These are phyloP conservation scores for Globodera rostochiensis DNA, from an alignment of 1,140 invertebrate genomes.

Conservation along the genomic window DNA sequence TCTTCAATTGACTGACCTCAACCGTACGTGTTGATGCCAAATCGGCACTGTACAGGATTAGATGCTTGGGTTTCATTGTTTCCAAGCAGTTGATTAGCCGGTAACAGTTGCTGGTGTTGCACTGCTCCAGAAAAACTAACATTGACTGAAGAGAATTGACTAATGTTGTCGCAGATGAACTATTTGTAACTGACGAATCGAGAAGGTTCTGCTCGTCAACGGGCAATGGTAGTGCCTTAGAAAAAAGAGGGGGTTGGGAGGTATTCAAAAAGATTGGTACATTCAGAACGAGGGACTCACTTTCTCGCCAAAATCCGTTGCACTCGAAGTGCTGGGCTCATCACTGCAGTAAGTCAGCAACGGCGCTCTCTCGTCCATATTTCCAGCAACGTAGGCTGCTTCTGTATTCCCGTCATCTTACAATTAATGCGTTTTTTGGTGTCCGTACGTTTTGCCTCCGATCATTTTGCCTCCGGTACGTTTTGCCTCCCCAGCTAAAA, in stretches of 20 bases:
- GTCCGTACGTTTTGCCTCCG: too few relatives aligned
- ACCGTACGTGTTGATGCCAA: conserved; percentile 45
- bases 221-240: neutral
- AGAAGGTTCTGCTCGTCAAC: neutral
- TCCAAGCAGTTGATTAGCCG: conserved; percentile 55
- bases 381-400: neutral
- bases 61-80: conserved; percentile 45
- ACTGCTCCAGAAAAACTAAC: conserved; percentile 43
- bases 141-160: conserved; percentile 22
- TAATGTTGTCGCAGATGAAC: neutral
- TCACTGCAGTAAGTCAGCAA: neutral
- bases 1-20: conserved; percentile 35
- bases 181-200: neutral
- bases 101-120: conserved; percentile 40
- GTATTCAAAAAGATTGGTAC: too few relatives aligned
- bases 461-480: too few relatives aligned
- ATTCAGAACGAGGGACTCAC: neutral
- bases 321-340: neutral
- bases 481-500: too few relatives aligned
- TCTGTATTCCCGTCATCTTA: neutral
- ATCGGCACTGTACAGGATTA: conserved; percentile 56
- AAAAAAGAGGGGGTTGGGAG: neutral
- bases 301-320: neutral
- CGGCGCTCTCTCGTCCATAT: neutral
- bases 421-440: too few relatives aligned